Evolutionary conservation across 1,140 invertebrate species (phyloP).

Genomic region (Drosophila micromelanica): DNA sequence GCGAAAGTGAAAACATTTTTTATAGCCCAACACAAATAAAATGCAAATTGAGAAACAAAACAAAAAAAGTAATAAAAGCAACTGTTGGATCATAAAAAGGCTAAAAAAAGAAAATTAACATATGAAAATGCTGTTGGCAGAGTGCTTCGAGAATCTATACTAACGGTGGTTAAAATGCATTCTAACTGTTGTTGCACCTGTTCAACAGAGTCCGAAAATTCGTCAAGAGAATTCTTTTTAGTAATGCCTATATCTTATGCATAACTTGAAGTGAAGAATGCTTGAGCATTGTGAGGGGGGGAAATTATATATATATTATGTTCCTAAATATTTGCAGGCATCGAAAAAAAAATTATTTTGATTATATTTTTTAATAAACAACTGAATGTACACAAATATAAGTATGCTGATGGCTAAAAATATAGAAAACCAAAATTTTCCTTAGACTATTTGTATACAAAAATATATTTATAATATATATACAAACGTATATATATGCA

Average conservation of each 20-base stretch:
- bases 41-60: constrained; percentile 34
- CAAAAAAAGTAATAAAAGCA: constrained; percentile 11
- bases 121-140: constrained; percentile 25
- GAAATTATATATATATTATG: constrained; percentile 14
- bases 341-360: not conserved
- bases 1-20: constrained; percentile 73
- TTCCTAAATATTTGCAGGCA: constrained; percentile 4
- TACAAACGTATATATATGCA: not conserved
- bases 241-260: not conserved
- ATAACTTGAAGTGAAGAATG: constrained; percentile 1
- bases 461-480: constrained; percentile 16
- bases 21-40: constrained; percentile 45
- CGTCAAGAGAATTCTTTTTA: constrained; percentile 6
- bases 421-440: constrained; percentile 25
- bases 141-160: constrained; percentile 20
- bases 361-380: not conserved
- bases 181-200: constrained; percentile 43
- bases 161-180: constrained; percentile 41
- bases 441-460: constrained; percentile 17
- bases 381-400: constrained; percentile 13
- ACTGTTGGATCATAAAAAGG: constrained; percentile 52
- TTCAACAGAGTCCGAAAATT: constrained; percentile 6
- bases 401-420: constrained; percentile 21
- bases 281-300: too few species aligned
- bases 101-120: constrained; percentile 36